These are phyloP conservation scores for Porites australiensis DNA, from an alignment of 64 coral and sea anemone genomes.

Conservation along the genomic window DNA sequence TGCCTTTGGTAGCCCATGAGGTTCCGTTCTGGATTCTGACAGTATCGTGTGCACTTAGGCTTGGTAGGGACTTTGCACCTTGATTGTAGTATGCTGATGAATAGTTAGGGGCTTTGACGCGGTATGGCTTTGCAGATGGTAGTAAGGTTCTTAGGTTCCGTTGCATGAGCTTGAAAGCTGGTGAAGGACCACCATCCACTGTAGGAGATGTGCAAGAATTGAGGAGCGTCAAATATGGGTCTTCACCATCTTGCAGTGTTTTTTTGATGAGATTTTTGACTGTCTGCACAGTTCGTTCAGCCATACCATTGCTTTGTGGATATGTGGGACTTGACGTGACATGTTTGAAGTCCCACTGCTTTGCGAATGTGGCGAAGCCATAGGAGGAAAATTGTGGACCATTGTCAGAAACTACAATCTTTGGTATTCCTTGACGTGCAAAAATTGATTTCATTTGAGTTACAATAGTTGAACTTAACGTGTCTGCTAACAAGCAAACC, in stretches of 20 bases:
- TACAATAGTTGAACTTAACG: conserved; percentile 43
- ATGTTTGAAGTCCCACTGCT: conserved; percentile 22
- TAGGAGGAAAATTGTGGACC: conserved; percentile 45
- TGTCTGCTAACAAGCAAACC: conserved; percentile 4
- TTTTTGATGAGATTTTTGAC: conserved; percentile 57
- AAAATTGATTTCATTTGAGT: conserved; percentile 62
- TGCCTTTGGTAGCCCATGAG: no score
- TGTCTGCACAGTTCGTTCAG: conserved; percentile 62
- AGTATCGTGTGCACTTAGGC: no score
- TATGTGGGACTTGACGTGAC: conserved; percentile 46
- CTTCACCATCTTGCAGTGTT: conserved; percentile 50
- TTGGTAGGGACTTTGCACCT: no score
- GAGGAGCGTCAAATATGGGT: conserved; percentile 62
- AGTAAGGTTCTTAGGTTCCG: conserved; percentile 29
- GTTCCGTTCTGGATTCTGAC: no score
- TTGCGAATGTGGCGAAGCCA: conserved; percentile 13
- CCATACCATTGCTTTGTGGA: conserved; percentile 12
- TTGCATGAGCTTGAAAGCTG: conserved; percentile 32
- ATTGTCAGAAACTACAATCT: conserved; percentile 35
- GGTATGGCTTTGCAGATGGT: conserved; percentile 37
- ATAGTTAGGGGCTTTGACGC: background rate
- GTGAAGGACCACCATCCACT: conserved; percentile 48
- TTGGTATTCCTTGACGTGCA: conserved; percentile 59
- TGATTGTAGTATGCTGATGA: no score
- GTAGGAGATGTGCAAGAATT: conserved; percentile 54